Conservation (phyloP, 2,113 vertebrate species). For the Rhinolophus sinicus region DNA sequence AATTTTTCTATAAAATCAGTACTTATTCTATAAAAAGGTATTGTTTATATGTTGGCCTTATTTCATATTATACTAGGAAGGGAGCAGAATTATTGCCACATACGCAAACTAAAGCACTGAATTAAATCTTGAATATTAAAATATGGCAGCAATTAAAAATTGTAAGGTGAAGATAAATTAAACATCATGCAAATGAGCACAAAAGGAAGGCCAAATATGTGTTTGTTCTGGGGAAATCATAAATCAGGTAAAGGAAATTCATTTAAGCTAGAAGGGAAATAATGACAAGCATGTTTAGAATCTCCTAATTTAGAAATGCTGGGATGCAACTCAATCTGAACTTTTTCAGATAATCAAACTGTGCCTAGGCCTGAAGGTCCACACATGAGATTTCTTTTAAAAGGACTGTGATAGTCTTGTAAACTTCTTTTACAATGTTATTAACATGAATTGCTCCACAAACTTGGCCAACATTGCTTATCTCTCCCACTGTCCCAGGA, state of each 20-base stretch:
- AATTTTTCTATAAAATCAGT: background rate
- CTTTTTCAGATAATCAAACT: slow-evolving; percentile 59
- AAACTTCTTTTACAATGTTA: slow-evolving; percentile 55
- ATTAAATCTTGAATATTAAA: slow-evolving; percentile 23
- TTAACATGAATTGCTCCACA: background rate
- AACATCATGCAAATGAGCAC: slow-evolving; percentile 9
- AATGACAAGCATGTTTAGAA: slow-evolving; percentile 5
- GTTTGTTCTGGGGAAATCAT: background rate
- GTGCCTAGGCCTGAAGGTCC: slow-evolving; percentile 55
- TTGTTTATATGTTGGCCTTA: background rate
- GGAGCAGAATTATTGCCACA: background rate
- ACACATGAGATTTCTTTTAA: slow-evolving; percentile 39
- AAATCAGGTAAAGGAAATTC: slow-evolving; percentile 3
- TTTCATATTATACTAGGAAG: background rate
- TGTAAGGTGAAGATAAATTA: background rate
- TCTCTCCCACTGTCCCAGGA: slow-evolving; percentile 40
- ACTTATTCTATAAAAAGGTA: background rate
- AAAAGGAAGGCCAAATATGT: background rate
- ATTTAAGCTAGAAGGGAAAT: background rate
- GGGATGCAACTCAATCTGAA: background rate
- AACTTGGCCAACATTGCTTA: background rate
- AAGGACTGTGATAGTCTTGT: slow-evolving; percentile 36
- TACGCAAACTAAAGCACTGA: background rate
- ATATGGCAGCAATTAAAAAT: background rate
- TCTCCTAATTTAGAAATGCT: slow-evolving; percentile 25